Percentiles rank a stretch among this genome's conserved stretches.
phyloP scores from a whole-genome alignment of 2,888 invertebrate genomes.

The Hypolimnas misippus region DNA sequence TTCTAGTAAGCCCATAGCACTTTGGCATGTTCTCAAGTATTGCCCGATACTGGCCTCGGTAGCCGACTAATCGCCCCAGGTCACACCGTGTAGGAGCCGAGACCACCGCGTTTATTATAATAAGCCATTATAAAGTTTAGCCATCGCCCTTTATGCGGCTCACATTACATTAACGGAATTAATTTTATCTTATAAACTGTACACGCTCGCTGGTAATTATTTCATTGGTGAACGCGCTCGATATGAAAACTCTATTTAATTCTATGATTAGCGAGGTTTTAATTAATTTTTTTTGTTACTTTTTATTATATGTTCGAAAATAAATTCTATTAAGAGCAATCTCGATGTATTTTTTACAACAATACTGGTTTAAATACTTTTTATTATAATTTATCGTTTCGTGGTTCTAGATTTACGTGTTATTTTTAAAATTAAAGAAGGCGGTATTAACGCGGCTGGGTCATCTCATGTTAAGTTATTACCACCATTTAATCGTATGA shows the following conservation, averaged over 20 bases:
- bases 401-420: too few species aligned
- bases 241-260: conserved; percentile 19
- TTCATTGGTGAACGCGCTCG: conserved; percentile 17
- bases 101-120: conserved; percentile 81
- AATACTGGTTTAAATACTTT: too few species aligned
- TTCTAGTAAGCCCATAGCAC: conserved; percentile 15
- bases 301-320: background rate
- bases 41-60: conserved; percentile 31
- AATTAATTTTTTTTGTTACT: background rate
- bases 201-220: conserved; percentile 34
- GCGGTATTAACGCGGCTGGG: too few species aligned
- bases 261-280: background rate
- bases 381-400: too few species aligned
- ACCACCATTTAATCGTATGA: too few species aligned
- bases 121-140: conserved; percentile 74
- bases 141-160: conserved; percentile 65
- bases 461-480: too few species aligned
- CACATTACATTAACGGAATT: conserved; percentile 54
- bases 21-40: conserved; percentile 20
- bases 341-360: background rate
- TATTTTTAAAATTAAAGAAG: too few species aligned
- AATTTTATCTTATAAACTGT: conserved; percentile 54
- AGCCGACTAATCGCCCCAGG: conserved; percentile 75
- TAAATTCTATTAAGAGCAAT: background rate
- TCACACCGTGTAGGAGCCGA: conserved; percentile 75